Conservation (phyloP, 2,113 vertebrate species). For the Nansenia antarctica region DNA sequence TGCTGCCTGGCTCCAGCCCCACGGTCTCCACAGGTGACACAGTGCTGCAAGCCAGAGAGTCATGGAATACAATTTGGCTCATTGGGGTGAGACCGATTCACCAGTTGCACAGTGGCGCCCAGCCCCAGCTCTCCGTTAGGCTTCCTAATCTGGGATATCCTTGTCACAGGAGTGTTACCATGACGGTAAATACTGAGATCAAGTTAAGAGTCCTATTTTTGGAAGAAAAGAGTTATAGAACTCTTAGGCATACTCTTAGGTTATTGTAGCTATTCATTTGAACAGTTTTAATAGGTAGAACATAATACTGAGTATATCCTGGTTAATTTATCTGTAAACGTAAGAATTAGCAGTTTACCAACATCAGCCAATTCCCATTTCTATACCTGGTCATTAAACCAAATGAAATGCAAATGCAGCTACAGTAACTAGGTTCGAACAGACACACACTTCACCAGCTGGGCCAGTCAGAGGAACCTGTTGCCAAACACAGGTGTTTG, state of each 20-base stretch:
- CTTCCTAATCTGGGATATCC: constrained; percentile 23
- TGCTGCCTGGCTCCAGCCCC: not conserved
- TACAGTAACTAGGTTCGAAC: not conserved
- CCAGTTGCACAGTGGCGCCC: not conserved
- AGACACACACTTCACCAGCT: not conserved
- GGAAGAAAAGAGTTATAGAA: too few relatives aligned
- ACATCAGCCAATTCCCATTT: too few relatives aligned
- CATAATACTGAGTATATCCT: too few relatives aligned
- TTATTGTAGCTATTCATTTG: too few relatives aligned
- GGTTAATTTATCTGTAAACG: too few relatives aligned
- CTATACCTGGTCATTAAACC: too few relatives aligned
- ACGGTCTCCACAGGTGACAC: constrained; percentile 2
- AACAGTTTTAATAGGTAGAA: too few relatives aligned
- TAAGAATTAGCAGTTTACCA: too few relatives aligned
- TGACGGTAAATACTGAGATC: constrained; percentile 28
- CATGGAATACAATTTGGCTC: constrained; percentile 15
- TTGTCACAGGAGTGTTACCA: constrained; percentile 20
- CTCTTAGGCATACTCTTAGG: too few relatives aligned
- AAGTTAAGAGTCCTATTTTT: not conserved
- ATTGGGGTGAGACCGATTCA: constrained; percentile 24
- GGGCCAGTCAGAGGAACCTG: not conserved
- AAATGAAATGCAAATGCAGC: too few relatives aligned
- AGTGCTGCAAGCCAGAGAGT: constrained; percentile 11
- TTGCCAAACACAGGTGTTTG: constrained; percentile 21
- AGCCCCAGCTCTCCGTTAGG: constrained; percentile 8